These are phyloP conservation scores for Orthonychiurus folsomi DNA, from an alignment of 2,888 invertebrate genomes.

Conservation along the genomic window DNA sequence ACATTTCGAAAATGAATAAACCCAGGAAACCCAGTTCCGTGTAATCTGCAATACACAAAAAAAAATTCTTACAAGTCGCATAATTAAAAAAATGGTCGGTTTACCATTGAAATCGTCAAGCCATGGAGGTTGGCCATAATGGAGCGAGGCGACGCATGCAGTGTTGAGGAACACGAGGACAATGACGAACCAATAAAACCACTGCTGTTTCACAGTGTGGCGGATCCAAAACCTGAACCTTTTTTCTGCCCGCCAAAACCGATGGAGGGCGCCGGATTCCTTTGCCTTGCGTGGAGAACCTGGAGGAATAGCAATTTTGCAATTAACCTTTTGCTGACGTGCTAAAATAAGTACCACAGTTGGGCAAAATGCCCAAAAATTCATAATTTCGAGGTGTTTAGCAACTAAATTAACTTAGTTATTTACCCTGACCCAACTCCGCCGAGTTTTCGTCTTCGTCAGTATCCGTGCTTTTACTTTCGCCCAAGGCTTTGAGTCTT, in stretches of 20 bases:
- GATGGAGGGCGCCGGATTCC: background rate
- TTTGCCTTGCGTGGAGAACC: no score
- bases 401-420: no score
- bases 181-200: slow-evolving; percentile 49
- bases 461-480: slow-evolving; percentile 45
- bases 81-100: slow-evolving; percentile 35
- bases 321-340: no score
- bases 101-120: slow-evolving; percentile 51
- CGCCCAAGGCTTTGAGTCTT: slow-evolving; percentile 42
- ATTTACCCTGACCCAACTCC: background rate
- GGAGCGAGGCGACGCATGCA: slow-evolving; percentile 53
- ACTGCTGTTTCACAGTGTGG: slow-evolving; percentile 50
- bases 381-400: no score
- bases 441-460: slow-evolving; percentile 41
- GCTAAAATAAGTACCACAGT: no score
- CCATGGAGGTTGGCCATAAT: slow-evolving; percentile 51
- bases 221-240: slow-evolving; percentile 42
- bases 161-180: slow-evolving; percentile 50
- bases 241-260: slow-evolving; percentile 9
- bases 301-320: background rate
- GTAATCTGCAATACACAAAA: slow-evolving; percentile 47
- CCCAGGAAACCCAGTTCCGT: slow-evolving; percentile 52
- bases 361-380: no score
- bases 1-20: slow-evolving; percentile 52
- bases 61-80: no score